Conservation (phyloP, 2,797 vertebrate species). For the Picus viridis region DNA sequence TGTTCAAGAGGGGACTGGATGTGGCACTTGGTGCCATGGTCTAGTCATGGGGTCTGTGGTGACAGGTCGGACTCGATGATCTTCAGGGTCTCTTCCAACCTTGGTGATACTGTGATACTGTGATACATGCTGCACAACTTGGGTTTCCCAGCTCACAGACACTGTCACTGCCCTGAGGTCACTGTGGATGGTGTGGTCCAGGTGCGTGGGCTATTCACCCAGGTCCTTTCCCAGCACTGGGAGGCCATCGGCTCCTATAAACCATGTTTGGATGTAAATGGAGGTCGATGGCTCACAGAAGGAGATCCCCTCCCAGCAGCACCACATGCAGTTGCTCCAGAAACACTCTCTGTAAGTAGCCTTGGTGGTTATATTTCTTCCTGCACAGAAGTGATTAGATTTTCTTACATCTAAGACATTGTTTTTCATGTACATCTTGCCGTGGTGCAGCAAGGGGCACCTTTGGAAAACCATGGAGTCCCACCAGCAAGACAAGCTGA, state of each 20-base stretch:
- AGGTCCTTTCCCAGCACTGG: neutral
- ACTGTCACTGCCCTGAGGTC: neutral
- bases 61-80: too few species aligned
- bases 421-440: neutral
- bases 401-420: neutral
- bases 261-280: neutral
- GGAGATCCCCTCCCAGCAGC: neutral
- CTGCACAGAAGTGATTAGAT: neutral
- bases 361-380: neutral
- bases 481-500: neutral
- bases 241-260: neutral
- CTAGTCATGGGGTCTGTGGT: too few species aligned
- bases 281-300: neutral
- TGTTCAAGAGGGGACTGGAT: too few species aligned
- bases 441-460: fast-evolving
- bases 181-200: fast-evolving
- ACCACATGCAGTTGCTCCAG: neutral
- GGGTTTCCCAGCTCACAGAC: neutral
- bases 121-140: neutral
- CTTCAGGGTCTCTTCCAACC: too few species aligned
- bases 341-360: neutral
- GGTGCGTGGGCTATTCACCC: neutral
- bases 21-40: too few species aligned
- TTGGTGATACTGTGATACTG: too few species aligned
- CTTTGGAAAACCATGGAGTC: neutral